Evolutionary conservation across 1,140 invertebrate genomes (phyloP), one percentile per base, ranked within the genome.

Genomic region (Cyclargus thomasi): DNA sequence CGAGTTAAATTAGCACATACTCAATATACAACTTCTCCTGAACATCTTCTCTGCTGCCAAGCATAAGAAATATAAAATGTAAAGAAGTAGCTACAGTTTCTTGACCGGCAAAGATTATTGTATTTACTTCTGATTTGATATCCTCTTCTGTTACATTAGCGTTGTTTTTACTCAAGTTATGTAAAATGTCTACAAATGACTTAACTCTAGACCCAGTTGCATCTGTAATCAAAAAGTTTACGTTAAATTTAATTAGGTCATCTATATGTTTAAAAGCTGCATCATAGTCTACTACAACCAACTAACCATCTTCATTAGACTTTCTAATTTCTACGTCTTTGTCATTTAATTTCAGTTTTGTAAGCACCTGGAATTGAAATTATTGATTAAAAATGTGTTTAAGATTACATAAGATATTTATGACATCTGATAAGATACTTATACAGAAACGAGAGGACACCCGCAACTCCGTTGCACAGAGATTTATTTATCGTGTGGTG

Each of bases 111-210:
- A 85, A 21, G 1, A 82, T 79, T n/a, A 83, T 75, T 1, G 82
- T 86, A 64, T 86, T 73, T 7, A 85, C 74, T 67, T 88, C 85
- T 1, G 74, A 67, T 53, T 64, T 66, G 18, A 86, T 78, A 67
- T 85, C 79, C 11, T 74, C 14, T 18, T 73, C 70, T 7, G 77
- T 79, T 20, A 85, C 62, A 17, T 39, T 70, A 0, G 73, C 64
- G 17, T 82, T 82, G 1, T 17, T 53, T 53, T 74, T 74, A 6
- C 70, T 69, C 5, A 83, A 16, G 8, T 86, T 82, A 59, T 86
- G 35, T 6, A 88, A 68, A n/a, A 81, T 70, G 23, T 88, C 85
- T n/a, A 84, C 62, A 55, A 79, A 81, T 0, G 81, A 63, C 53
- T 77, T 79, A 69, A 82, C 79, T 53, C 67, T 77, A 2, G 39